phyloP scores from a whole-genome alignment of 2,888 invertebrate species.

The Agrypnus murinus region DNA sequence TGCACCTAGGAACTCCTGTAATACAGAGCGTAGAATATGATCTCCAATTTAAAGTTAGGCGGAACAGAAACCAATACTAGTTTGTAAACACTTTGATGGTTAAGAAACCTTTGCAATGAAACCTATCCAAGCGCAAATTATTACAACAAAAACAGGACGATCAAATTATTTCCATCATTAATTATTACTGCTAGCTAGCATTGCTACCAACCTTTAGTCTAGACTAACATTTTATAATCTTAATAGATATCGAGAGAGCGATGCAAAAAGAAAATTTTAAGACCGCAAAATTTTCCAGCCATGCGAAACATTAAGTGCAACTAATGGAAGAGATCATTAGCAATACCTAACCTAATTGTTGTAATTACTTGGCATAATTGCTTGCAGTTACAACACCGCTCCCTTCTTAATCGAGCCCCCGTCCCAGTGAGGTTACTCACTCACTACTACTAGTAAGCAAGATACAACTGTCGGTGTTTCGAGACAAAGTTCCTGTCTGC shows the following conservation, averaged over 20 bases:
- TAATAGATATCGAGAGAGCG: background rate
- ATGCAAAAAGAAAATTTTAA: slow-evolving; percentile 16
- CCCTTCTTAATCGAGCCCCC: slow-evolving; percentile 49
- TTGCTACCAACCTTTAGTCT: no score
- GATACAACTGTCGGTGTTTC: slow-evolving; percentile 49
- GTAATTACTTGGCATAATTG: slow-evolving; percentile 54
- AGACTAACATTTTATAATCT: background rate
- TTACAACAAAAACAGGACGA: slow-evolving; percentile 1
- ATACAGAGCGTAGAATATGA: slow-evolving; percentile 3
- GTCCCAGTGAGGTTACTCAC: slow-evolving; percentile 40
- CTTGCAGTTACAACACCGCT: slow-evolving; percentile 52
- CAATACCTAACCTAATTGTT: slow-evolving; percentile 54
- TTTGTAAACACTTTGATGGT: slow-evolving; percentile 1
- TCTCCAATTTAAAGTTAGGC: slow-evolving; percentile 17
- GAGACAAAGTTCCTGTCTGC: slow-evolving; percentile 42
- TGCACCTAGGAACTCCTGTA: no score
- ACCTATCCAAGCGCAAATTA: slow-evolving; percentile 3
- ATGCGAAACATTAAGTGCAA: slow-evolving; percentile 47
- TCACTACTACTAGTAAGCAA: no score
- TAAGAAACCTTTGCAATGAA: background rate
- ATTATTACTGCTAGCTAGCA: no score
- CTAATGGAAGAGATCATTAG: slow-evolving; percentile 53
- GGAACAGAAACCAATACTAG: slow-evolving; percentile 19
- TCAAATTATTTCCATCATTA: background rate
- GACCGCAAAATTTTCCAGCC: slow-evolving; percentile 19